Conservation (phyloP, 2,113 vertebrate species). For the Anhinga anhinga region DNA sequence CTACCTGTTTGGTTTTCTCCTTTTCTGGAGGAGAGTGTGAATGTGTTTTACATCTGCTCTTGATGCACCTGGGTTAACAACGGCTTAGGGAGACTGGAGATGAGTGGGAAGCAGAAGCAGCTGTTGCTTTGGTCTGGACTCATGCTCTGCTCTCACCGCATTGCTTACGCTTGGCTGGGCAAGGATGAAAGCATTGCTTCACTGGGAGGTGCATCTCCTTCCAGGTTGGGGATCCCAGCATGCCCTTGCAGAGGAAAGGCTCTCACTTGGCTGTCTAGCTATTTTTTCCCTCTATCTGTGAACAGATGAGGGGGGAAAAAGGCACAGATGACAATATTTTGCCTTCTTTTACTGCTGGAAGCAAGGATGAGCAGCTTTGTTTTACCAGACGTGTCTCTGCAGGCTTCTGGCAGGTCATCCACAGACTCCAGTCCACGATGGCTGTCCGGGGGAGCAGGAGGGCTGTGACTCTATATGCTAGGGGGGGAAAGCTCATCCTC, state of each 20-base stretch:
- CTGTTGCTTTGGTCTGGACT: background rate
- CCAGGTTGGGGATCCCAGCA: background rate
- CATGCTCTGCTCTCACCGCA: background rate
- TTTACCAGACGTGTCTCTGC: background rate
- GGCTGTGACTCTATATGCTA: rapidly evolving
- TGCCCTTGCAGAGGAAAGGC: background rate
- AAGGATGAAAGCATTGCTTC: background rate
- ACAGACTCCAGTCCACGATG: rapidly evolving
- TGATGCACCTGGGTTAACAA: background rate
- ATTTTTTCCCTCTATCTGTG: background rate
- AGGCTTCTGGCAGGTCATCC: background rate
- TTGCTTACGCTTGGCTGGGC: background rate
- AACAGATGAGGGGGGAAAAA: background rate
- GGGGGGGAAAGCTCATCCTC: background rate
- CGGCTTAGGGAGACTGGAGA: background rate
- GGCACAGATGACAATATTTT: background rate
- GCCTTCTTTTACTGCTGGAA: background rate
- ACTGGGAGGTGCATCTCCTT: background rate
- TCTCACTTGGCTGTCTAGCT: background rate
- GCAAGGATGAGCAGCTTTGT: background rate
- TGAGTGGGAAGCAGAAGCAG: background rate
- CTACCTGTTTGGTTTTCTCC: background rate
- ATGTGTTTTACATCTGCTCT: background rate
- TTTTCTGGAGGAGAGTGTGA: background rate
- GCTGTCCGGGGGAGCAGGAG: background rate